Percentiles rank a stretch among this genome's conserved stretches.
Conservation (phyloP, 2,888 invertebrate species). For the Lasioglossum pauxillum region DNA sequence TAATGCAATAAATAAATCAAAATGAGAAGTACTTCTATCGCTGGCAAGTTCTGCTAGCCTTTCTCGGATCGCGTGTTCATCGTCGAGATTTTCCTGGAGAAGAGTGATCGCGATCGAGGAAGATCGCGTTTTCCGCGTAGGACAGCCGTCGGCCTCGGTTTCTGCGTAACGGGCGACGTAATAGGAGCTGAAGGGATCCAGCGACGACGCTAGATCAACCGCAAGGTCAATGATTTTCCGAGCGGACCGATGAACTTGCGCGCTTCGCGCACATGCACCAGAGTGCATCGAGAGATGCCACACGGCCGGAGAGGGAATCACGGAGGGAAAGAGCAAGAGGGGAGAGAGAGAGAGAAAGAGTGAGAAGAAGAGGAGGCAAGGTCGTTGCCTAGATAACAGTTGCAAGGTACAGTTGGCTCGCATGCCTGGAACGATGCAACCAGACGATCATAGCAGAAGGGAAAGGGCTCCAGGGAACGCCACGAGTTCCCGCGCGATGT, state of each 20-base stretch:
- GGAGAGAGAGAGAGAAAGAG: slow-evolving; percentile 33
- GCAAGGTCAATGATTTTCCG: slow-evolving; percentile 80
- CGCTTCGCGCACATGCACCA: slow-evolving; percentile 45
- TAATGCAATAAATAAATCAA: too few species aligned
- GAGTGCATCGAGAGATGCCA: slow-evolving; percentile 20
- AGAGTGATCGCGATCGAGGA: not conserved
- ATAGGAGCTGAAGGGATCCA: slow-evolving; percentile 55
- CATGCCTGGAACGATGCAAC: slow-evolving; percentile 66
- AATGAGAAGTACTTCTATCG: too few species aligned
- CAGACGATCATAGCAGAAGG: slow-evolving; percentile 36
- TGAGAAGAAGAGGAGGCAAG: slow-evolving; percentile 75
- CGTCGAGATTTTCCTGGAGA: not conserved
- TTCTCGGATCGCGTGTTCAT: not conserved
- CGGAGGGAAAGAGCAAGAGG: slow-evolving; percentile 21
- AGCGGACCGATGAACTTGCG: slow-evolving; percentile 74
- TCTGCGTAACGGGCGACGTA: slow-evolving; percentile 58
- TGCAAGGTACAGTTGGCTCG: slow-evolving; percentile 79
- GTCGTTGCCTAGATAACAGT: slow-evolving; percentile 82
- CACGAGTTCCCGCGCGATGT: not conserved
- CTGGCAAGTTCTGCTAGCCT: too few species aligned
- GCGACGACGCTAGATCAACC: slow-evolving; percentile 63
- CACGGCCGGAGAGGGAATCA: slow-evolving; percentile 1
- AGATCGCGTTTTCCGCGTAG: slow-evolving; percentile 9
- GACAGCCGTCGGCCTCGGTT: slow-evolving; percentile 38
- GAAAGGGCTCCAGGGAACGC: slow-evolving; percentile 40